These are phyloP conservation scores for Holothuria glaberrima DNA, from an alignment of 35 echinoderm and acorn worm species.

Conservation along the genomic window DNA sequence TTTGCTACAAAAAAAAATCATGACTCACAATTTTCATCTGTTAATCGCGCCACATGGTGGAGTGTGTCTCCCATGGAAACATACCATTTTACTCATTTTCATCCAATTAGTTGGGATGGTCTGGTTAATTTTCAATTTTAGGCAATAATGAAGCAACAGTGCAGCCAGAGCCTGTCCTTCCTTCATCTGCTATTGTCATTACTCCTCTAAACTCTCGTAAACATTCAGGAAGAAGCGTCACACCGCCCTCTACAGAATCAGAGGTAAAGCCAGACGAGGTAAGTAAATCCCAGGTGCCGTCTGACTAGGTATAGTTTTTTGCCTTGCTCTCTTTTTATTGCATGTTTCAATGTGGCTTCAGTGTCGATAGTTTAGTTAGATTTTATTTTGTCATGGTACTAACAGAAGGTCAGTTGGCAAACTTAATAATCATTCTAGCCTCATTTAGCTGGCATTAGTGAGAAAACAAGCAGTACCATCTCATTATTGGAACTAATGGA, in stretches of 20 bases:
- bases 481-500: too few species aligned
- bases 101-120: not conserved
- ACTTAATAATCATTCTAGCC: too few species aligned
- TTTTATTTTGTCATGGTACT: slow-evolving; percentile 19
- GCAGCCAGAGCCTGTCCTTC: slow-evolving; percentile 7
- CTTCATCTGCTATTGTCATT: slow-evolving; percentile 59
- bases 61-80: too few species aligned
- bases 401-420: not conserved
- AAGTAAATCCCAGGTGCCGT: not conserved
- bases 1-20: too few species aligned
- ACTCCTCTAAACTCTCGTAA: slow-evolving; percentile 70
- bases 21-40: too few species aligned
- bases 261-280: slow-evolving; percentile 71
- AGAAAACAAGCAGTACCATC: too few species aligned
- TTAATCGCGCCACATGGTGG: too few species aligned
- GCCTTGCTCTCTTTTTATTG: slow-evolving; percentile 31
- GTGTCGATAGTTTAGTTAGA: not conserved
- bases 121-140: slow-evolving; percentile 51
- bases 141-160: slow-evolving; percentile 34
- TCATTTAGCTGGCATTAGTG: too few species aligned
- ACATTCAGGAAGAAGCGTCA: slow-evolving; percentile 70
- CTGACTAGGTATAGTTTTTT: not conserved
- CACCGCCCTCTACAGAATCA: slow-evolving; percentile 67
- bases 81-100: too few species aligned
- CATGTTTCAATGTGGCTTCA: slow-evolving; percentile 38